These are phyloP conservation scores for Oplegnathus fasciatus DNA, from an alignment of 2,113 vertebrate species.

Conservation along the genomic window DNA sequence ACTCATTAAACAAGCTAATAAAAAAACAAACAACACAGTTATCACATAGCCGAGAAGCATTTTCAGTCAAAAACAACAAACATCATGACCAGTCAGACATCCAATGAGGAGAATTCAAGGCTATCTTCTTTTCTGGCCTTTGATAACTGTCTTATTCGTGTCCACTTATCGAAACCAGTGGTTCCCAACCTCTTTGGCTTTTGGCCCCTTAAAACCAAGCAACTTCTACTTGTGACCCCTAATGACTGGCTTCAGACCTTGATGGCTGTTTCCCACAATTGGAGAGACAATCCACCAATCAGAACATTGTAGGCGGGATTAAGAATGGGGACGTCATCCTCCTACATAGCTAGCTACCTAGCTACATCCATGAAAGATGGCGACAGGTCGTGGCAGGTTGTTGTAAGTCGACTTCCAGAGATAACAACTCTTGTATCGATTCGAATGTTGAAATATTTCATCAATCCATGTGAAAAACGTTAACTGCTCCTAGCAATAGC, in stretches of 20 bases:
- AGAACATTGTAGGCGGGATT: not conserved
- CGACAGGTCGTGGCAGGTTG: not conserved
- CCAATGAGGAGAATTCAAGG: conserved; percentile 41
- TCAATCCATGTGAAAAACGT: not conserved
- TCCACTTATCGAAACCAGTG: not conserved
- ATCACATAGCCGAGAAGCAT: conserved; percentile 42
- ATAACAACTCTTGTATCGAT: not conserved
- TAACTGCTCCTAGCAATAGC: not conserved
- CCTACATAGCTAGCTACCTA: not conserved
- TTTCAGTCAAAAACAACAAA: conserved; percentile 39
- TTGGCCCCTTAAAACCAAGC: not conserved
- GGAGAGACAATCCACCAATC: not conserved
- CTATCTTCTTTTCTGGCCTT: conserved; percentile 10
- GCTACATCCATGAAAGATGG: not conserved
- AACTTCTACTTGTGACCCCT: too few relatives aligned
- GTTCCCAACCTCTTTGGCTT: conserved; percentile 14
- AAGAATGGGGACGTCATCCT: not conserved
- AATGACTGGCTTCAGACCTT: too few relatives aligned
- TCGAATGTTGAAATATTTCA: not conserved
- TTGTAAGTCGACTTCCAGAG: not conserved
- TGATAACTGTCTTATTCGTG: not conserved
- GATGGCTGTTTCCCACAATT: too few relatives aligned
- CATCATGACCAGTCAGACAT: not conserved
- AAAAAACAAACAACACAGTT: conserved; percentile 50
- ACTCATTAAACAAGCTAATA: conserved; percentile 39